phyloP scores from a whole-genome alignment of 30 jellyfish, hydroid and myxozoan species.

The Turritopsis rubra region DNA sequence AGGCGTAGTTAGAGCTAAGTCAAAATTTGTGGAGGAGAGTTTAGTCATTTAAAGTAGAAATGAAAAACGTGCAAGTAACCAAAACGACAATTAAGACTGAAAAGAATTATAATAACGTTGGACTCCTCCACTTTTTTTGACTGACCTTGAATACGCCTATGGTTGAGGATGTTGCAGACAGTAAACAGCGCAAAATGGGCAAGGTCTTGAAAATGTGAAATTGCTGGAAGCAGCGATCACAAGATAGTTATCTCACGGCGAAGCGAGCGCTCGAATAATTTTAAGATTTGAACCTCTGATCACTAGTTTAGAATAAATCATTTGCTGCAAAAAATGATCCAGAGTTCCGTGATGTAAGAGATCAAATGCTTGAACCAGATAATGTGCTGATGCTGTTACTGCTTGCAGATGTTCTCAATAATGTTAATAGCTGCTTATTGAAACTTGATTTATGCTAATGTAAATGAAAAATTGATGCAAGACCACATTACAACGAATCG shows the following conservation, averaged over 20 bases:
- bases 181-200: constrained; percentile 26
- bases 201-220: constrained; percentile 16
- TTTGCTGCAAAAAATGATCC: constrained; percentile 18
- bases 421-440: background rate
- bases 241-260: constrained; percentile 25
- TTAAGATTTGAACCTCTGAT: constrained; percentile 27
- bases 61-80: too few relatives aligned
- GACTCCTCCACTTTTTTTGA: too few relatives aligned
- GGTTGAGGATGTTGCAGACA: too few relatives aligned
- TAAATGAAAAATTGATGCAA: background rate
- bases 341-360: background rate
- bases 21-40: too few relatives aligned
- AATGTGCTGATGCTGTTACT: constrained; percentile 1
- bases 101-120: too few relatives aligned
- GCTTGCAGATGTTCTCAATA: constrained; percentile 14
- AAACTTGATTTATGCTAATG: background rate
- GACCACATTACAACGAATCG: constrained; percentile 5
- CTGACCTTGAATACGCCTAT: too few relatives aligned
- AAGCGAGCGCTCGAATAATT: constrained; percentile 5
- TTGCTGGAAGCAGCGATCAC: constrained; percentile 25
- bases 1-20: too few relatives aligned
- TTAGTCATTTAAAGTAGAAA: too few relatives aligned
- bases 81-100: too few relatives aligned
- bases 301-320: background rate
- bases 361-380: constrained; percentile 19